phyloP scores from a whole-genome alignment of 2,888 invertebrate species.

The Eupithecia exiguata region DNA sequence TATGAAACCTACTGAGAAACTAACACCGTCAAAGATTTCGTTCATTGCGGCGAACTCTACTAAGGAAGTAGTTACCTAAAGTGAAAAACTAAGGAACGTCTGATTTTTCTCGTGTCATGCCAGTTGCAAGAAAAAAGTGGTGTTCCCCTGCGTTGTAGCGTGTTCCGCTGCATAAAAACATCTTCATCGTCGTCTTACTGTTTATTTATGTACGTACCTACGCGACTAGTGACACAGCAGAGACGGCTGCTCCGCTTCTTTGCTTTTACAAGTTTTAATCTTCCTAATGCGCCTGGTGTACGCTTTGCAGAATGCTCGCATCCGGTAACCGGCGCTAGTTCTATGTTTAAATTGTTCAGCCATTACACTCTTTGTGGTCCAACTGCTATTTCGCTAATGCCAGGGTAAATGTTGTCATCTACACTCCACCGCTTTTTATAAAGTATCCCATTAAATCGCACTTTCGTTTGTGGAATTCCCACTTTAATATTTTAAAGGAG shows the following conservation, averaged over 20 bases:
- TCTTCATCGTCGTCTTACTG: slow-evolving; percentile 31
- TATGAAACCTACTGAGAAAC: background rate
- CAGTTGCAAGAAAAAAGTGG: background rate
- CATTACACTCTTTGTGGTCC: slow-evolving; percentile 37
- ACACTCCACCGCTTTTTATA: slow-evolving; percentile 27
- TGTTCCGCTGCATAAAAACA: slow-evolving; percentile 19
- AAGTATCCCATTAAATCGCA: slow-evolving; percentile 22
- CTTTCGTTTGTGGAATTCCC: slow-evolving; percentile 18
- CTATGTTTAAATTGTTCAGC: slow-evolving; percentile 43
- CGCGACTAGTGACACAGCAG: slow-evolving; percentile 49
- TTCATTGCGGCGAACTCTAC: background rate
- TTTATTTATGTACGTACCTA: slow-evolving; percentile 48
- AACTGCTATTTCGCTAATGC: slow-evolving; percentile 34
- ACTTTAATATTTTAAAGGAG: slow-evolving; percentile 16
- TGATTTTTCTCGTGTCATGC: background rate
- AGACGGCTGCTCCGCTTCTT: slow-evolving; percentile 64
- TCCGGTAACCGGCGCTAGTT: slow-evolving; percentile 55
- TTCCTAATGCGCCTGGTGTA: slow-evolving; percentile 76
- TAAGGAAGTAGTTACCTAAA: background rate
- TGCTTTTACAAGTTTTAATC: slow-evolving; percentile 80
- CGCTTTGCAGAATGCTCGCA: slow-evolving; percentile 67
- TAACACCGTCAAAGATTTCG: background rate
- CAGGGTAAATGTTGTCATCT: slow-evolving; percentile 33
- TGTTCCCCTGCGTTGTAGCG: slow-evolving; percentile 8
- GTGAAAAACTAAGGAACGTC: background rate